phyloP scores from a whole-genome alignment of 2,113 vertebrate species.

The human region GRCh38 chr7:42746001-42746500 shows the following conservation, averaged over 20 bases:
- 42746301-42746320: constrained; percentile 85
- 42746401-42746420: constrained; percentile 88
- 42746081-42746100: neutral
- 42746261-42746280: constrained; percentile 84
- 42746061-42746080: neutral
- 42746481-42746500: constrained; percentile 89
- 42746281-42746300: constrained; percentile 85
- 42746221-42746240: constrained; percentile 64
- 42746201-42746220: constrained; percentile 67
- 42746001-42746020: neutral
- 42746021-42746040: neutral
- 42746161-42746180: neutral
- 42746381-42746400: constrained; percentile 87
- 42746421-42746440: constrained; percentile 88
- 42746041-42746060: neutral
- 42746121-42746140: neutral
- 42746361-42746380: constrained; percentile 88
- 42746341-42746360: constrained; percentile 91
- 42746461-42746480: constrained; percentile 88
- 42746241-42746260: constrained; percentile 73
- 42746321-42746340: constrained; percentile 86
- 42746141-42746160: constrained; percentile 3
- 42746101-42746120: neutral
- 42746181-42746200: constrained; percentile 57
- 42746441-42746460: constrained; percentile 88